These are phyloP conservation scores for Holcopasites calliopsidis DNA, from an alignment of 1,140 invertebrate species.

Conservation along the genomic window DNA sequence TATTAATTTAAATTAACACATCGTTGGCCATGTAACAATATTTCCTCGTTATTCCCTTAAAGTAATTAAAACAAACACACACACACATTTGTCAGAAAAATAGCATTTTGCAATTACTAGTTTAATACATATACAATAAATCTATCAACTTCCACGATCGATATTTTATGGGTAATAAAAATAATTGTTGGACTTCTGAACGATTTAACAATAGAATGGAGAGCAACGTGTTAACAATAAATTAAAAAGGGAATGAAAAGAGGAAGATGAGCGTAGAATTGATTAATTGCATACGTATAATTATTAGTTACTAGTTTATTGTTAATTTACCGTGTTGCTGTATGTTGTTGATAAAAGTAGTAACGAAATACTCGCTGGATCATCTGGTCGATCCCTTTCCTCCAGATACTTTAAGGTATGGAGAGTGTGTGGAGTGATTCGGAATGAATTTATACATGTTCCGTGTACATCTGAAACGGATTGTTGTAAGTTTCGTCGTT, in stretches of 20 bases:
- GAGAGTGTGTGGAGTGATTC: too few relatives aligned
- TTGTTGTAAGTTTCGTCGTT: constrained; percentile 10
- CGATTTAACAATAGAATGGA: background rate
- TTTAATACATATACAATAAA: background rate
- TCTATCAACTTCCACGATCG: background rate
- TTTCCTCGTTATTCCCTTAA: background rate
- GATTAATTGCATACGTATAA: background rate
- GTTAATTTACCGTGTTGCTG: constrained; percentile 1
- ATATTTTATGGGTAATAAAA: too few relatives aligned
- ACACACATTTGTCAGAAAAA: background rate
- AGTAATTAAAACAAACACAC: background rate
- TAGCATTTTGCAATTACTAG: too few relatives aligned
- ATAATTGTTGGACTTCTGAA: too few relatives aligned
- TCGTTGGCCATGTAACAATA: background rate
- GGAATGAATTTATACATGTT: background rate
- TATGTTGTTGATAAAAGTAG: background rate
- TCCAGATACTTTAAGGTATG: background rate
- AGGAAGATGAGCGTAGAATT: background rate
- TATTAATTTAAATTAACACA: constrained; percentile 6
- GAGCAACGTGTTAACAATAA: constrained; percentile 12
- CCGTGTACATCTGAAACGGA: background rate
- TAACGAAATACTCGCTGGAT: constrained; percentile 28
- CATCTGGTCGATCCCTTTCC: background rate
- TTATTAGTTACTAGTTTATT: background rate
- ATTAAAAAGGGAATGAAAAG: background rate